These are phyloP conservation scores for Leptatherina wallacei DNA, from an alignment of 2,797 vertebrate species.

Conservation along the genomic window DNA sequence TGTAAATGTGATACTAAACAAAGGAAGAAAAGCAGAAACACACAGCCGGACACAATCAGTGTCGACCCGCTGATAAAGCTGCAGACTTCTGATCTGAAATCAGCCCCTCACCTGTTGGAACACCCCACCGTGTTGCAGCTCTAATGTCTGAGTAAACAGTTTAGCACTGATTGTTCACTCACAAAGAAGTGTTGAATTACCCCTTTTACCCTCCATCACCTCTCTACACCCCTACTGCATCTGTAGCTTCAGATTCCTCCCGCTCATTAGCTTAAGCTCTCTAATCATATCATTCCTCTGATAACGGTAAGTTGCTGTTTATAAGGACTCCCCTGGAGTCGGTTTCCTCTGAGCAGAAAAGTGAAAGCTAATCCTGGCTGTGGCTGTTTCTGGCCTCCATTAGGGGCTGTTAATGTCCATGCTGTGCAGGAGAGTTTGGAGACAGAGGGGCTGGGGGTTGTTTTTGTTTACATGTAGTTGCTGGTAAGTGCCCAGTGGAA, in stretches of 20 bases:
- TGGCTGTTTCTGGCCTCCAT: conserved; percentile 64
- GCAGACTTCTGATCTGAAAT: conserved; percentile 35
- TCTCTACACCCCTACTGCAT: conserved; percentile 25
- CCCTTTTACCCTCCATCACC: conserved; percentile 45
- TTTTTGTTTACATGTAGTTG: conserved; percentile 64
- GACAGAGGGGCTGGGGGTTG: conserved; percentile 58
- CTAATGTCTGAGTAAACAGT: conserved; percentile 75
- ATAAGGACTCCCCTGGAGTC: conserved; percentile 31
- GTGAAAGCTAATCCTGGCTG: conserved; percentile 58
- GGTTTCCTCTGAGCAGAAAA: conserved; percentile 11
- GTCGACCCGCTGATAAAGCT: background rate
- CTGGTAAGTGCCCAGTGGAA: conserved; percentile 66
- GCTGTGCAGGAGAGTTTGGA: conserved; percentile 42
- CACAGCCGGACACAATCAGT: background rate
- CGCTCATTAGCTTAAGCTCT: conserved; percentile 68
- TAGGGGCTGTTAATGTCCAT: conserved; percentile 66
- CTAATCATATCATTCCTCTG: conserved; percentile 60
- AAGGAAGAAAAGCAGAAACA: background rate
- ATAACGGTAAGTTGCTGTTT: conserved; percentile 49
- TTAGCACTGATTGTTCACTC: conserved; percentile 76
- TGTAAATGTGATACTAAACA: background rate
- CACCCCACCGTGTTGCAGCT: conserved; percentile 21
- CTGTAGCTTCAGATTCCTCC: conserved; percentile 50
- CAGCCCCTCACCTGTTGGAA: conserved; percentile 41
- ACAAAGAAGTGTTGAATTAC: conserved; percentile 71